Base-by-base conservation (phyloP, 2,113 vertebrate species). In the Tachycineta bicolor region DNA sequence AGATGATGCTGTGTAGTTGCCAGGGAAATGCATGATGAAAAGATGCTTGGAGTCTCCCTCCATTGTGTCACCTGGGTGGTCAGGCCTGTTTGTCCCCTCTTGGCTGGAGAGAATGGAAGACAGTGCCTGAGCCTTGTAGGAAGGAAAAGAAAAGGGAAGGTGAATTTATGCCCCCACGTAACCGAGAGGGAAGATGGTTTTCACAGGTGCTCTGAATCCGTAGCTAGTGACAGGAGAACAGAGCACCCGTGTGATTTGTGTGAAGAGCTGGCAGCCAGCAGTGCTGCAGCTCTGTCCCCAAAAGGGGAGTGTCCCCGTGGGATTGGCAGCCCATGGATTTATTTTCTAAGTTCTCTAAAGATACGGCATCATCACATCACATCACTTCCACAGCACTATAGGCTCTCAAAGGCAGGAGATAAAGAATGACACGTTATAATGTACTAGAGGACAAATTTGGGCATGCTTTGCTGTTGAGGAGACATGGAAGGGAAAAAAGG, bases 311-410 rank as follows among this genome's bases (percentile, higher is more conserved):
- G 76, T 88, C 58, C 70, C 47, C 0, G 0, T 18, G 73, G 74
- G 76, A 46, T 47, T 91, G 90, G 28, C 41, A 64, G 85, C 87
- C 74, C 70, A 64, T 6, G 0, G 78, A 31, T 15, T 52, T 25
- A 29, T 71, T 94, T 82, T 69, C 49, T 49, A 18, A 85, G 58
- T 60, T 82, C 43, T 44, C 44, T n/a, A 28, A 79, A 55, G 62
- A 43, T 53, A 14, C 0, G 4, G 16, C 26, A 7, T 31, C 1
- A 0, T 65, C 73, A 44, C 1, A 0, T 65, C 73, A 44, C 39
- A 3, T 60, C 20, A 14, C 60, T 83, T 70, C 62, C 13, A 41
- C 34, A 18, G 58, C 24, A 2, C 50, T 14, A 62, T 9, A 33
- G 74, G 11, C 25, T 89, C 25, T 67, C 21, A 55, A 41, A 78